Conservation (phyloP, 2,113 vertebrate genomes). For the Crocuta crocuta region DNA sequence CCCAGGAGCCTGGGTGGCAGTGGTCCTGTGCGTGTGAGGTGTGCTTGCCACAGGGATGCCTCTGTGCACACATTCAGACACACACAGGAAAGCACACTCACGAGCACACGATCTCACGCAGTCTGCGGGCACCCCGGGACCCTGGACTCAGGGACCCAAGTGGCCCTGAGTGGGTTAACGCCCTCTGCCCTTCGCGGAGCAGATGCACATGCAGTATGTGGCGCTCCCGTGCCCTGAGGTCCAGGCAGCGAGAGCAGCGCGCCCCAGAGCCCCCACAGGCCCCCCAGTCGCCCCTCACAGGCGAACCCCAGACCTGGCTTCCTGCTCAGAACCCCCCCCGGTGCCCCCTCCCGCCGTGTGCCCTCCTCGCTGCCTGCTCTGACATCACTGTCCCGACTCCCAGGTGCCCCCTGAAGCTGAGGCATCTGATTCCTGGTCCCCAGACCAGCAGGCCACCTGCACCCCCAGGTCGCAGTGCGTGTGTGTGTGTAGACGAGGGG, state of each 20-base stretch:
- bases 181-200: not conserved
- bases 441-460: not conserved
- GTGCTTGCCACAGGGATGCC: not conserved
- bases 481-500: not conserved
- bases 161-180: not conserved
- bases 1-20: not conserved
- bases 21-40: not conserved
- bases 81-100: not conserved
- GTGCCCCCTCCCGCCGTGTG: no score
- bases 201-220: rapidly evolving
- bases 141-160: rapidly evolving
- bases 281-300: rapidly evolving
- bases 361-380: rapidly evolving
- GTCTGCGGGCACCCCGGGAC: not conserved
- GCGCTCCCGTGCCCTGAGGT: rapidly evolving
- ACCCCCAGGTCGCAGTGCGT: rapidly evolving
- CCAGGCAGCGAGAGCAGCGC: rapidly evolving
- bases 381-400: rapidly evolving
- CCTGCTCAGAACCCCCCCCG: not conserved
- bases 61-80: rapidly evolving
- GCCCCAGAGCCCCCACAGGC: not conserved
- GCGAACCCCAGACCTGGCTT: not conserved
- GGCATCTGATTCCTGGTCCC: not conserved
- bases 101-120: rapidly evolving
- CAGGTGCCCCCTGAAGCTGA: not conserved